Evolutionary conservation across 1,140 invertebrate species (phyloP), one percentile per base, ranked within the genome.

Genomic region (Bombus confusus): DNA sequence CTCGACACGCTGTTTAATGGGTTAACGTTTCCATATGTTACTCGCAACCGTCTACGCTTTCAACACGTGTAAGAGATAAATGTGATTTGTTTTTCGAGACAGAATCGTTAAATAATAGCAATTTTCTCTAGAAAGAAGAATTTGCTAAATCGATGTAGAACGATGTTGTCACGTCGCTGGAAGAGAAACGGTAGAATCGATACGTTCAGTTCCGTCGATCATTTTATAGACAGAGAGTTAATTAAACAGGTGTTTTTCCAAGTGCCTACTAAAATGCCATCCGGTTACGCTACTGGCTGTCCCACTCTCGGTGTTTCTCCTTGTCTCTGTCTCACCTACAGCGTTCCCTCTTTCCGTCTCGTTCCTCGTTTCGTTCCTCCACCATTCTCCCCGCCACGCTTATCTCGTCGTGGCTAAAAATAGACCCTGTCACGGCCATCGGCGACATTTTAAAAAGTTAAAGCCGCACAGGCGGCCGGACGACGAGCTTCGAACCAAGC

Each of bases 361-460:
- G 37, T 25, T 62, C 57, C 37, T n/a, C 52, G 47, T 77, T 43
- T 77, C 64, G 25, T 28, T 64, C 59, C 75, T 77, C 77, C 28
- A 76, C 82, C 80, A 62, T 71, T 86, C 68, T 87, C 76, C 87
- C 80, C 85, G 76, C 81, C 84, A 78, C 91, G 93, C 94, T 95
- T 95, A 94, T 95, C 94, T 95, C 91, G 91, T 80, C 88, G 88
- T 76, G 87, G 91, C 94, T 95, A 95, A 95, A 95, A 95, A 94
- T 95, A 95, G 92, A 92, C 82, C 91, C 93, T 94, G 93, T 95
- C 94, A 95, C 92, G 94, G 95, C 94, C 94, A 95, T 92, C 92
- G 91, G 92, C 93, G 93, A 95, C 94, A 94, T 95, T 94, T 95
- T 91, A 95, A 94, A 95, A 94, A 93, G 93, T 93, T 94, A 93